Percentiles rank a stretch among this genome's conserved stretches.
Conservation (phyloP, 2,797 vertebrate species). For the Rallus crepitans region DNA sequence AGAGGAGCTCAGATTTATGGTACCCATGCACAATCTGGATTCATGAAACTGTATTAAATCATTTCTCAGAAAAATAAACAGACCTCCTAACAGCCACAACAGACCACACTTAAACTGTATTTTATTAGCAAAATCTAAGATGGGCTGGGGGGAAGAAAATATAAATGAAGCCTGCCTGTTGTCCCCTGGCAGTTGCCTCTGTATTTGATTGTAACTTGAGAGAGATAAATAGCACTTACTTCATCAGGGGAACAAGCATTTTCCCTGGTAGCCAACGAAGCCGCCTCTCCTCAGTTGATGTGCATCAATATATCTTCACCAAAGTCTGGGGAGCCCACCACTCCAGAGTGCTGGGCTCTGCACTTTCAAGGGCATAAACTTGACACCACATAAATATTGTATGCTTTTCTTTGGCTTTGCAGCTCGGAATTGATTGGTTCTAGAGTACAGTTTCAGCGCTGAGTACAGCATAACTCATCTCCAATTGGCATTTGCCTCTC, state of each 20-base stretch:
- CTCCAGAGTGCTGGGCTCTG: not conserved
- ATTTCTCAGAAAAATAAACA: not conserved
- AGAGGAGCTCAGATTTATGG: not conserved
- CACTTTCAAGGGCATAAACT: constrained; percentile 33
- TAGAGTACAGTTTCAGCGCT: not conserved
- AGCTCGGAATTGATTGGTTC: constrained; percentile 45
- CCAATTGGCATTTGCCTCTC: not conserved
- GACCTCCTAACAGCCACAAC: not conserved
- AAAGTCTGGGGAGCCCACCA: not conserved
- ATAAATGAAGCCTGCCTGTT: not conserved
- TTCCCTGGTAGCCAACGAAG: not conserved
- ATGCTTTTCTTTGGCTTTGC: constrained; percentile 17
- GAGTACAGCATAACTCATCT: constrained; percentile 12
- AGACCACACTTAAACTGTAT: not conserved
- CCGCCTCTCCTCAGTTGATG: not conserved
- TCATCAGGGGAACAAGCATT: not conserved
- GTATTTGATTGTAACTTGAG: not conserved
- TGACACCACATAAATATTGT: constrained; percentile 34
- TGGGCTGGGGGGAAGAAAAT: not conserved
- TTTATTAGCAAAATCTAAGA: constrained; percentile 17
- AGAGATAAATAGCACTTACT: not conserved
- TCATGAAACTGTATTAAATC: not conserved
- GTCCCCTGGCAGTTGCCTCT: not conserved
- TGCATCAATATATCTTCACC: constrained; percentile 15
- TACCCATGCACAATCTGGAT: not conserved